These are phyloP conservation scores for Mactromeris polynyma DNA, from an alignment of 2,888 invertebrate species.

Conservation along the genomic window DNA sequence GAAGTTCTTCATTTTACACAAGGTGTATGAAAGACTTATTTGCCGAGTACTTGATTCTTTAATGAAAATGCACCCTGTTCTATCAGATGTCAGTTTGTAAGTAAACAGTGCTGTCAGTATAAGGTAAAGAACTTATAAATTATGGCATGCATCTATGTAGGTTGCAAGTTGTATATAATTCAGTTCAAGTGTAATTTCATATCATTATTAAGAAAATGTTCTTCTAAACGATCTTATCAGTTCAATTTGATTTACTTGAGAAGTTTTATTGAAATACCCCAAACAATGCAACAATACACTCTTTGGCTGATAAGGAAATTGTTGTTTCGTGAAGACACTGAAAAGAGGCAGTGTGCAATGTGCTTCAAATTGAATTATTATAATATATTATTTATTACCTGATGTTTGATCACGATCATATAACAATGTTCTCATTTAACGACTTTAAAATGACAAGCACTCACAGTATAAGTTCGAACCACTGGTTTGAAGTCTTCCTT, in stretches of 20 bases:
- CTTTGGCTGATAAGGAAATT: neutral
- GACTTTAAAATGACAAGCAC: neutral
- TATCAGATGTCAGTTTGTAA: neutral
- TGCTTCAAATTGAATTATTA: neutral
- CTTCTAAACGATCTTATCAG: neutral
- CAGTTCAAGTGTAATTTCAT: neutral
- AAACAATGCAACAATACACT: neutral
- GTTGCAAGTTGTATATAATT: neutral
- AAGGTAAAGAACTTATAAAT: neutral
- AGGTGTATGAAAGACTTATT: neutral
- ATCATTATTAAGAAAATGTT: neutral
- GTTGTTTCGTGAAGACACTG: too few relatives aligned
- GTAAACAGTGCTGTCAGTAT: neutral
- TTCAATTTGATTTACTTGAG: neutral
- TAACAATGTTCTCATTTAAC: neutral
- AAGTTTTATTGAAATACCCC: neutral
- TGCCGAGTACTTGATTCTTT: neutral
- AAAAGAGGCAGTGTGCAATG: neutral
- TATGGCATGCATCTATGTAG: neutral
- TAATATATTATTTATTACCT: neutral
- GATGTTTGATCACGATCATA: neutral
- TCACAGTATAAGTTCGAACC: neutral
- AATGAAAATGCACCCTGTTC: neutral
- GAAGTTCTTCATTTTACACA: neutral
- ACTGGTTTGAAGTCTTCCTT: neutral